Conservation (phyloP, 2,797 vertebrate genomes). For the Oryzias sinensis region DNA sequence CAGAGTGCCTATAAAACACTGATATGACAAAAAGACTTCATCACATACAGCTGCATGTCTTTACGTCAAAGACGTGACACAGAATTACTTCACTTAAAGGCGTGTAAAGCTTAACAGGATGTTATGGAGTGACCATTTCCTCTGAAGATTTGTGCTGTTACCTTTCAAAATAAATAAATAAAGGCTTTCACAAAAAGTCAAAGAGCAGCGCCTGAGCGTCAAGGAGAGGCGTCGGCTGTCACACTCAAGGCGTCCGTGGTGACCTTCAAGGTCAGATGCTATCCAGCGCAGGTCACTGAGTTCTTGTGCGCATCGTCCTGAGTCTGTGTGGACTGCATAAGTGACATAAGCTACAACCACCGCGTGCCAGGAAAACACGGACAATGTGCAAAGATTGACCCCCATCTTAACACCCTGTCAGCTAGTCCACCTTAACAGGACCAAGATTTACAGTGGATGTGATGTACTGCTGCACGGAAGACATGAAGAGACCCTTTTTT, state of each 20-base stretch:
- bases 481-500: background rate
- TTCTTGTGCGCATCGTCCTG: slow-evolving; percentile 36
- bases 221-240: slow-evolving; percentile 61
- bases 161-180: slow-evolving; percentile 50
- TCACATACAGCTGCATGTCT: background rate
- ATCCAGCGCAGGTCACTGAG: slow-evolving; percentile 56
- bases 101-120: slow-evolving; percentile 9
- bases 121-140: slow-evolving; percentile 16
- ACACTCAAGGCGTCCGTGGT: slow-evolving; percentile 47
- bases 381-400: slow-evolving; percentile 58
- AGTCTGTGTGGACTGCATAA: slow-evolving; percentile 25
- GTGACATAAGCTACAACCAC: slow-evolving; percentile 42
- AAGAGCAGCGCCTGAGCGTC: slow-evolving; percentile 55
- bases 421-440: slow-evolving; percentile 26
- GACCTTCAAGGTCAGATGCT: slow-evolving; percentile 54
- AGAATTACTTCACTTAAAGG: slow-evolving; percentile 8
- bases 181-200: slow-evolving; percentile 56
- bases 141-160: slow-evolving; percentile 54
- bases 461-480: slow-evolving; percentile 26
- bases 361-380: slow-evolving; percentile 50
- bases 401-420: slow-evolving; percentile 52
- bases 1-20: no score
- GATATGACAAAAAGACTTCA: no score
- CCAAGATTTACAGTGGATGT: slow-evolving; percentile 36
- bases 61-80: slow-evolving; percentile 9